Evolutionary conservation across 2,113 vertebrate species (phyloP), one percentile per base, ranked within the genome.

Genomic region (Romanogobio albipinnatus): DNA sequence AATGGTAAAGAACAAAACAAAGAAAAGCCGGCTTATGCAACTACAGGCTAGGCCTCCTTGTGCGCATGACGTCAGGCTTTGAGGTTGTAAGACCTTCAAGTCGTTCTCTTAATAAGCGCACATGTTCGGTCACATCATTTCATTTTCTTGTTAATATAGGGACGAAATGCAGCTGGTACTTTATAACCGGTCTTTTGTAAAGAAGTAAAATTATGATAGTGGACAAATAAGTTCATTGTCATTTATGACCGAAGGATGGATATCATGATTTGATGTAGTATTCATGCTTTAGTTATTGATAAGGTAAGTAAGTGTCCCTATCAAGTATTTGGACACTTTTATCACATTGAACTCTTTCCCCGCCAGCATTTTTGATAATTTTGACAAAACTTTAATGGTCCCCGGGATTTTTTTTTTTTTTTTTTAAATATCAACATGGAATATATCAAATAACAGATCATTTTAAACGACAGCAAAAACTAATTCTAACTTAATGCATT

Each of bases 51-150:
- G n/a, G n/a, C 59, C 74, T 76, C 70, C 78, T n/a, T 79, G 83
- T 51, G 29, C 24, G 36, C 47, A 53, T 84, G 82, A 84, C 82
- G 26, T 66, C 86, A 75, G 36, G 76, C 33, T 61, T 43, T 43
- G 33, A 78, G 56, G 53, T 17, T 76, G 64, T 47, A 36, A 36
- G 43, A 39, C 22, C 13, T 45, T 9, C 56, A 0, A 43, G 24
- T 13, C 76, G n/a, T n/a, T 58, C 17, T 36, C 56, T 10, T 7
- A 61, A 78, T 4, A 15, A 24, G 6, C 7, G 17, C 17, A 56
- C 6, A 56, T 7, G 56, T 17, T 61, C 15, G 0, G 0, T 61
- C 33, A 9, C 1, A 9, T 7, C 11, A 14, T 39, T 61, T 61
- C 0, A 43, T 59, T 59, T 58, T 56, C 29, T 39, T 22, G 3